Evolutionary conservation across 2,113 vertebrate species (phyloP).

Genomic region (Hassar affinis): DNA sequence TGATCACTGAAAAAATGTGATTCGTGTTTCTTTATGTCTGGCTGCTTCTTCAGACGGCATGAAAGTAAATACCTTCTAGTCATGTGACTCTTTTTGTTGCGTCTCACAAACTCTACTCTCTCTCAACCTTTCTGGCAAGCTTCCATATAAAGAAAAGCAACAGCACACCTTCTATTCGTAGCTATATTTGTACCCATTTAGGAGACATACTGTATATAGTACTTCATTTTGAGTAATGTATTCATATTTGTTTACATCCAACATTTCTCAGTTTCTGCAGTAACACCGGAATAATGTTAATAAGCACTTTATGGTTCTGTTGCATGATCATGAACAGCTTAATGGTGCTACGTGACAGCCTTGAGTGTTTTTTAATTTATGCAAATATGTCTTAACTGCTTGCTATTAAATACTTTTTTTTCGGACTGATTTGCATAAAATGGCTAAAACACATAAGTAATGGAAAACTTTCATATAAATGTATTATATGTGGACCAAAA

Average conservation of each 20-base stretch:
- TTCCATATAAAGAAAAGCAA: background rate
- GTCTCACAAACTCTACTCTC: background rate
- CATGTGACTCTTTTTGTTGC: background rate
- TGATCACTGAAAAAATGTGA: too few species aligned
- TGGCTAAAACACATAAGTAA: background rate
- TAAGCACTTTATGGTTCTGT: background rate
- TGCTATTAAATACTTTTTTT: background rate
- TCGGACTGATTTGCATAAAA: slow-evolving; percentile 19
- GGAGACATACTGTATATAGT: background rate
- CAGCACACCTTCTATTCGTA: background rate
- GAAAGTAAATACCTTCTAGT: background rate
- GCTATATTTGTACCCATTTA: background rate
- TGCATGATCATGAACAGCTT: background rate
- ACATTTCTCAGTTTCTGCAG: background rate
- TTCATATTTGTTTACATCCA: background rate
- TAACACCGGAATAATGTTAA: background rate
- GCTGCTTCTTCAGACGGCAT: background rate
- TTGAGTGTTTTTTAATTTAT: slow-evolving; percentile 3
- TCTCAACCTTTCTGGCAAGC: background rate
- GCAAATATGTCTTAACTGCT: slow-evolving; percentile 22
- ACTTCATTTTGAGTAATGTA: background rate
- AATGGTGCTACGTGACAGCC: background rate
- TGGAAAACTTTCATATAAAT: background rate
- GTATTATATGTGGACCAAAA: background rate
- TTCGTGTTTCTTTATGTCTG: background rate